Base-by-base conservation (phyloP, 2,888 invertebrate genomes). In the Rhagonycha lutea region DNA sequence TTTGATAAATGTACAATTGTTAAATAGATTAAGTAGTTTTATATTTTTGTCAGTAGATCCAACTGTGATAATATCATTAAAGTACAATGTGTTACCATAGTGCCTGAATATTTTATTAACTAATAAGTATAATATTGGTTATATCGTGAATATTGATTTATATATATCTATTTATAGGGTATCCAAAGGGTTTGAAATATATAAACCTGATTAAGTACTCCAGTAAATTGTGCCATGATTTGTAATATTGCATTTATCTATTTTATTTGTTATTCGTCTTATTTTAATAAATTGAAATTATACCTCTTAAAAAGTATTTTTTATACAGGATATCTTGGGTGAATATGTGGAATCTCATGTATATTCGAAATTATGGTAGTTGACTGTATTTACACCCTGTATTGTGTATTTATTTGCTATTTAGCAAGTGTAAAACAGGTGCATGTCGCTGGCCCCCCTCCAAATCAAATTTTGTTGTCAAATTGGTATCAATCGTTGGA, bases 41-140 rank as follows among this genome's bases (percentile, higher is more conserved):
- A 14, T 24, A 72, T 14, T 69, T 12, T 69, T 74, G 74, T 74
- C 69, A 74, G 28, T 65, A 74, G 69, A 63, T 74, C 32, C 3
- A 29, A 70, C 74, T 74, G 74, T 74, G 74, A 74, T 74, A 74
- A 61, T 32, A 32, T 69, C 63, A 68, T 69, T 70, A 69, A 63
- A 70, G 74, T 73, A 73, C 73, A 73, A 72, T 47, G 28, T 73
- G 69, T 74, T 69, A 74, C 74, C 70, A 63, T 74, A 47, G 74
- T 74, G 74, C 69, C 69, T 74, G 60, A 73, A 32, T 68, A 18
- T 65, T 65, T 24, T 26, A n/a, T 26, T 24, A 65, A 65, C 8
- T 24, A 24, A 18, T 24, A 24, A 18, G 18, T 47, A 1, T 47
- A 47, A 47, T 47, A 47, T 47, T 47, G 47, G 47, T 47, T 47